These are phyloP conservation scores for Triplophysa rosa DNA, from an alignment of 2,113 vertebrate species.

Conservation along the genomic window DNA sequence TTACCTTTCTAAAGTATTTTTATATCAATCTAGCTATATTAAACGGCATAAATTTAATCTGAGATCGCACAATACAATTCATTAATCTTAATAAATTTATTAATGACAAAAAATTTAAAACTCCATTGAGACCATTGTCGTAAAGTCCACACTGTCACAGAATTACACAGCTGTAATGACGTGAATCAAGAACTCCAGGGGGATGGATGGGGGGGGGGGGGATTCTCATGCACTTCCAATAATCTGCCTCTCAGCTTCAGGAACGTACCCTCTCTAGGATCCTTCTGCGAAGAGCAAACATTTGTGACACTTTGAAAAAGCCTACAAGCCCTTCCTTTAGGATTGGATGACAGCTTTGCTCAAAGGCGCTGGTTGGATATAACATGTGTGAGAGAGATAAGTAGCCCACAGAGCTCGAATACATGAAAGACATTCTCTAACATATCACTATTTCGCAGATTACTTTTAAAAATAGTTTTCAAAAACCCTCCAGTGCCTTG, in stretches of 20 bases:
- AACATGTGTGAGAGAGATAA: slow-evolving; percentile 33
- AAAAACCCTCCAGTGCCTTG: slow-evolving; percentile 10
- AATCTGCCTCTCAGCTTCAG: slow-evolving; percentile 18
- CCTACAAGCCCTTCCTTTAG: slow-evolving; percentile 17
- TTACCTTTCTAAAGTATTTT: too few relatives aligned
- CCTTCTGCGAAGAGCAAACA: slow-evolving; percentile 20
- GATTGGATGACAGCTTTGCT: slow-evolving; percentile 30
- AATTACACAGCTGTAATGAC: too few relatives aligned
- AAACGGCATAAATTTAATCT: too few relatives aligned
- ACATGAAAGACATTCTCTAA: slow-evolving; percentile 10
- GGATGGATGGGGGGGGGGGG: too few relatives aligned
- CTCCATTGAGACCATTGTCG: too few relatives aligned
- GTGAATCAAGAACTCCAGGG: not conserved
- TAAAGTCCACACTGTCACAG: too few relatives aligned
- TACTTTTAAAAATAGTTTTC: slow-evolving; percentile 25
- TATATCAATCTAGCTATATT: too few relatives aligned
- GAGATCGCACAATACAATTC: too few relatives aligned
- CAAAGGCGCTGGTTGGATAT: not conserved
- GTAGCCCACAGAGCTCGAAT: slow-evolving; percentile 14
- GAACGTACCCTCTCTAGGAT: slow-evolving; percentile 5
- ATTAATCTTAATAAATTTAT: too few relatives aligned
- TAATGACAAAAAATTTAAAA: too few relatives aligned
- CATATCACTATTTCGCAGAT: slow-evolving; percentile 35
- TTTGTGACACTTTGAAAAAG: slow-evolving; percentile 34
- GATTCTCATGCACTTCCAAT: not conserved